Evolutionary conservation across 2,113 vertebrate species (phyloP), one percentile per base, ranked within the genome.

Genomic region (Menidia beryllina): DNA sequence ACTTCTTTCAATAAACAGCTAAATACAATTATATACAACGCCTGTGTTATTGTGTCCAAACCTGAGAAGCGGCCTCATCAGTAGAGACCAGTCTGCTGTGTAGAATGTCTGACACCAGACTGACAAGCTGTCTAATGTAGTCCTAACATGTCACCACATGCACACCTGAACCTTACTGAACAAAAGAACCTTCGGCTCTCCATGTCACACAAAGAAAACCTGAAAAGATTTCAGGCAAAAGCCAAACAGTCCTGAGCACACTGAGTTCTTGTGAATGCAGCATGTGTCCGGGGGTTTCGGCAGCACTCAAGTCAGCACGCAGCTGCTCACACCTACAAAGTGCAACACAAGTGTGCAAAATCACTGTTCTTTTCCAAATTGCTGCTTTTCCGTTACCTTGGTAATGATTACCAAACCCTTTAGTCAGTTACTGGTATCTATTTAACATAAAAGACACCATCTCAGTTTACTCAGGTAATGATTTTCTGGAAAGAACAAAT

Each of bases 331-430:
- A 75, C 80, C 78, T 79, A 23, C 23, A 0, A 75, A 63, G 79
- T 84, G 84, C 2, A 50, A 79, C 58, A 30, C 55, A 51, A 85
- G 43, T 60, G 67, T 80, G 81, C 30, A 51, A 85, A 65, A 80
- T 69, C 8, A 11, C 17, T 66, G 72, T 55, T 75, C 77, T 83
- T 76, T 58, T 67, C 72, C 56, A 63, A 86, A 87, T 78, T 73
- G 69, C 72, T 66, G 65, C 60, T 48, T 72, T 78, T 21, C 68
- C 45, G 77, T 86, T 83, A 78, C 78, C 68, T 68, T 77, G 75
- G 70, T 63, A 60, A 80, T 78, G 63, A 78, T 71, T 65, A 66
- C 23, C 0, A 70, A 82, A 73, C 45, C 54, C 65, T 69, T 25
- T n/a, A n/a, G n/a, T n/a, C n/a, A n/a, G n/a, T n/a, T n/a, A n/a